phyloP scores from a whole-genome alignment of 2,888 invertebrate species.

The Listrodromus nycthemerus region DNA sequence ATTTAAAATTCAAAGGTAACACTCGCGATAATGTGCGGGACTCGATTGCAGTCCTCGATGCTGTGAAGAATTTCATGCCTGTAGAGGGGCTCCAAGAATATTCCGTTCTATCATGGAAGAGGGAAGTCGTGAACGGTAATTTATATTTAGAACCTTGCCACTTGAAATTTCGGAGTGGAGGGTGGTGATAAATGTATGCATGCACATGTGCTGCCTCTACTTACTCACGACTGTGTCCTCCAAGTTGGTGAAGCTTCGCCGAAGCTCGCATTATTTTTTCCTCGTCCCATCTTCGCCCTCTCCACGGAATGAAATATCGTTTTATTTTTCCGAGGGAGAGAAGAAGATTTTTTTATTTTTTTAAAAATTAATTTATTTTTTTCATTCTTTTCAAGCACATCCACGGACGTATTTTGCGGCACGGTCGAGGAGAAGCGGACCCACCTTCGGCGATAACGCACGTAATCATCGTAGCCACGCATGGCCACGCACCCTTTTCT shows the following conservation, averaged over 20 bases:
- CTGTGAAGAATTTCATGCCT: slow-evolving; percentile 11
- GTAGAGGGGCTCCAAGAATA: slow-evolving; percentile 51
- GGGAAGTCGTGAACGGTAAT: slow-evolving; percentile 43
- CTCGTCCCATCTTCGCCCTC: not conserved
- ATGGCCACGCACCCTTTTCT: slow-evolving; percentile 65
- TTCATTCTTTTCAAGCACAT: slow-evolving; percentile 18
- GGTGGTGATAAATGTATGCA: slow-evolving; percentile 22
- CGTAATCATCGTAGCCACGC: slow-evolving; percentile 47
- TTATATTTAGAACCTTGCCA: slow-evolving; percentile 62
- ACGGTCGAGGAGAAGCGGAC: slow-evolving; percentile 25
- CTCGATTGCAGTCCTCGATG: slow-evolving; percentile 19
- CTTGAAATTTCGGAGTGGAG: slow-evolving; percentile 48
- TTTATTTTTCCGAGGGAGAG: not conserved
- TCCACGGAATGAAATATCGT: not conserved
- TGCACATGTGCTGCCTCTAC: slow-evolving; percentile 4
- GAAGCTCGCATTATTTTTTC: not conserved
- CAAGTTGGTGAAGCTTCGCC: not conserved
- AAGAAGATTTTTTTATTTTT: slow-evolving; percentile 10
- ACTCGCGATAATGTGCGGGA: not conserved
- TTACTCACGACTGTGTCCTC: slow-evolving; percentile 19
- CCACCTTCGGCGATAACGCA: slow-evolving; percentile 41
- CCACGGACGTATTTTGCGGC: slow-evolving; percentile 43
- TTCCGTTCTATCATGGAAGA: slow-evolving; percentile 50
- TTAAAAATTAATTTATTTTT: slow-evolving; percentile 6
- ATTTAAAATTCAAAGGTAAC: not conserved